Conservation (phyloP, 1,140 invertebrate species). For the Drosophila arizonae region DNA sequence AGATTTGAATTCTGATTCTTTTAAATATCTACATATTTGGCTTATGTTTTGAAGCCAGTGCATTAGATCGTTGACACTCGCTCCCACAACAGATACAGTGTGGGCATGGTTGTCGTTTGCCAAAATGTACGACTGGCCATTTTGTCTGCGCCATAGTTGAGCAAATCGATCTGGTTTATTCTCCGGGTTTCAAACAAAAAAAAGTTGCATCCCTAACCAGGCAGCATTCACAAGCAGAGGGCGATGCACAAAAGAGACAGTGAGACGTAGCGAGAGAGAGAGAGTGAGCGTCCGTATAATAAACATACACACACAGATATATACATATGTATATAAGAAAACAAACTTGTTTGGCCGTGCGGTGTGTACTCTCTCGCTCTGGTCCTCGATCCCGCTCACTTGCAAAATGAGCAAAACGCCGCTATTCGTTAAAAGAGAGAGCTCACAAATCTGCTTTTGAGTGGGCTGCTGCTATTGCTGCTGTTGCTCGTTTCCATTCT, state of each 20-base stretch:
- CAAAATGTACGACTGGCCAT: conserved; percentile 30
- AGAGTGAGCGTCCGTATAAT: conserved; percentile 36
- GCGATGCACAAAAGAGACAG: conserved; percentile 61
- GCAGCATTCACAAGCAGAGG: conserved; percentile 41
- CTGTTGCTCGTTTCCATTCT: conserved; percentile 35
- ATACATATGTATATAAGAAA: conserved; percentile 25
- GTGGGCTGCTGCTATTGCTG: conserved; percentile 47
- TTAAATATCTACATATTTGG: conserved; percentile 4
- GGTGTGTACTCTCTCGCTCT: conserved; percentile 18
- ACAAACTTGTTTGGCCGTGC: conserved; percentile 67
- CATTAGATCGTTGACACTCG: conserved; percentile 14
- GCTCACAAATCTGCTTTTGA: conserved; percentile 63
- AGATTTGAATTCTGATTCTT: conserved; percentile 51
- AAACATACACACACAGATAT: conserved; percentile 56
- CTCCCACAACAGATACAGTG: conserved; percentile 5
- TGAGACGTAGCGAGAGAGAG: conserved; percentile 32
- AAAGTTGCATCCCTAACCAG: conserved; percentile 71
- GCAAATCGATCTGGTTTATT: conserved; percentile 65
- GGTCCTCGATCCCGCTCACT: conserved; percentile 29
- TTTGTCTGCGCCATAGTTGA: conserved; percentile 40
- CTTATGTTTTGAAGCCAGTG: conserved; percentile 4
- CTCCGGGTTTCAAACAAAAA: conserved; percentile 42
- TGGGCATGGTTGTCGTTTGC: conserved; percentile 4
- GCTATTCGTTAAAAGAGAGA: conserved; percentile 54
- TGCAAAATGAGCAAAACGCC: conserved; percentile 75